These are phyloP conservation scores for Hipparchia sbordonii DNA, from an alignment of 2,888 invertebrate species.

Conservation along the genomic window DNA sequence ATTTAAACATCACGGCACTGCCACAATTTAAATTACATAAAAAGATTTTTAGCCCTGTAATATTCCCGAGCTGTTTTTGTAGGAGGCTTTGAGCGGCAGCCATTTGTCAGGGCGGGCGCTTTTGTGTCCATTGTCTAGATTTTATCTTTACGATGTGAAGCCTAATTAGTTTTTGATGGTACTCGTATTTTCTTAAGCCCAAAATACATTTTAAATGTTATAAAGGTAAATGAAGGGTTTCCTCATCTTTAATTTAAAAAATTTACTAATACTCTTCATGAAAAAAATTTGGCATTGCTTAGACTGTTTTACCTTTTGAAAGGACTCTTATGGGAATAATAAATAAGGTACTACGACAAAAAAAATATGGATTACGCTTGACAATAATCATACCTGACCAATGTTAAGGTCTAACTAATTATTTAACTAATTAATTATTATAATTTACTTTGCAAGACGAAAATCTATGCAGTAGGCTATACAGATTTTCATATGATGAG, in stretches of 20 bases:
- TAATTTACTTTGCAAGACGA: no score
- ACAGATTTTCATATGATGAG: no score
- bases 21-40: conserved; percentile 15
- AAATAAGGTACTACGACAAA: not conserved
- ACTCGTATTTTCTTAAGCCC: conserved; percentile 6
- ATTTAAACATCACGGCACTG: not conserved
- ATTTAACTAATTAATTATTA: no score
- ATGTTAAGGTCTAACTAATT: no score
- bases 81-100: conserved; percentile 23
- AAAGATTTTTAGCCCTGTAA: conserved; percentile 12
- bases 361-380: not conserved
- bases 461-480: no score
- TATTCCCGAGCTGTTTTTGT: conserved; percentile 28
- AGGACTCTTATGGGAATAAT: not conserved
- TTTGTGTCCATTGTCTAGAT: conserved; percentile 33
- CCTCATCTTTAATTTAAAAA: not conserved
- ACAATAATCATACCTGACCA: not conserved
- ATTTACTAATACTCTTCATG: not conserved
- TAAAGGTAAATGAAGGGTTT: not conserved
- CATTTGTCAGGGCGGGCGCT: conserved; percentile 29
- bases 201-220: conserved; percentile 8
- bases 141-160: conserved; percentile 24
- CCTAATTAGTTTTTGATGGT: conserved; percentile 29
- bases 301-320: not conserved
- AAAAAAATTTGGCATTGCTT: not conserved